These are phyloP conservation scores for Nothoprocta perdicaria DNA, from an alignment of 2,113 vertebrate species.

Conservation along the genomic window DNA sequence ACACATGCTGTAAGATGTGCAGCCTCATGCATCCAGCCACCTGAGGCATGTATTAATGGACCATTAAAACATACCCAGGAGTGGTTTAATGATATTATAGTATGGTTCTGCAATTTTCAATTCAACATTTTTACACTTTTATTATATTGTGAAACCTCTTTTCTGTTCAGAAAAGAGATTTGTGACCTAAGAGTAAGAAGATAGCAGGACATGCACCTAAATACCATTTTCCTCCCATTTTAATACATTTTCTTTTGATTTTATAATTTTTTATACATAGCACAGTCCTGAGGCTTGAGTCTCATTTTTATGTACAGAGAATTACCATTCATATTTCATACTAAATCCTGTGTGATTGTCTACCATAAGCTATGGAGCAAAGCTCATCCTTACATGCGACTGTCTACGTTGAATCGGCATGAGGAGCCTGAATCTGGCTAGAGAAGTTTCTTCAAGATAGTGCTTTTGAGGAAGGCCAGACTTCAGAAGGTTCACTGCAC, in stretches of 20 bases:
- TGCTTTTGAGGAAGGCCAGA: not conserved
- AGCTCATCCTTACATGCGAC: not conserved
- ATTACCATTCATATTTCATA: not conserved
- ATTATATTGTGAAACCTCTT: not conserved
- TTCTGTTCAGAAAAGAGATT: not conserved
- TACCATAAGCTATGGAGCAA: not conserved
- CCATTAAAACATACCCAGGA: slow-evolving; percentile 70
- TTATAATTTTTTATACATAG: slow-evolving; percentile 51
- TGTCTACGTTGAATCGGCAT: not conserved
- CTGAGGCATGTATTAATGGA: slow-evolving; percentile 54
- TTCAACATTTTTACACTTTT: slow-evolving; percentile 39
- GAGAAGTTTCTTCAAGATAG: not conserved
- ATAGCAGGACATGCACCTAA: not conserved
- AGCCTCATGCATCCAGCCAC: slow-evolving; percentile 44
- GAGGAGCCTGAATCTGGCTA: not conserved
- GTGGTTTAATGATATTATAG: slow-evolving; percentile 55
- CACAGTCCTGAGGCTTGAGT: not conserved
- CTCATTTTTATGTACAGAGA: not conserved
- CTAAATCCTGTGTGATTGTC: not conserved
- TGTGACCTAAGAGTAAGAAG: not conserved
- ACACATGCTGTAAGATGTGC: slow-evolving; percentile 47
- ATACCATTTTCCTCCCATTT: not conserved
- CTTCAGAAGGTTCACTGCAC: not conserved
- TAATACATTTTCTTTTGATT: not conserved
- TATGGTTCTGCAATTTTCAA: slow-evolving; percentile 49